Conservation (phyloP, 2,888 invertebrate genomes). For the Lasius platythorax region DNA sequence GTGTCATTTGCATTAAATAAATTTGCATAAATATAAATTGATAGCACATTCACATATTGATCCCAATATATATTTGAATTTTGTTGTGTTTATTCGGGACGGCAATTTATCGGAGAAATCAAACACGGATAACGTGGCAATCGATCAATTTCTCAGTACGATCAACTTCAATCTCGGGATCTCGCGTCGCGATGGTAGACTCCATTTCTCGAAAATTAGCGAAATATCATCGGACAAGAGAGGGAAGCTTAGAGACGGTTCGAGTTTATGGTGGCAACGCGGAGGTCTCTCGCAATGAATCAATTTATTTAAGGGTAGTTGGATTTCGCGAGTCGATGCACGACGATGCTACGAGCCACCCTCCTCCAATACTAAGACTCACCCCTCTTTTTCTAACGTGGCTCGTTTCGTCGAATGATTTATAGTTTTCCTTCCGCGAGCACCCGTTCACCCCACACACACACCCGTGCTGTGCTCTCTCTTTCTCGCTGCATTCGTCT, state of each 20-base stretch:
- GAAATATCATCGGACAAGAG: slow-evolving; percentile 76
- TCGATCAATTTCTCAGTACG: neutral
- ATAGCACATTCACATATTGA: neutral
- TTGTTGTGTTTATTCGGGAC: neutral
- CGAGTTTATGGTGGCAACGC: slow-evolving; percentile 71
- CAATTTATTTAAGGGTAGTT: slow-evolving; percentile 86
- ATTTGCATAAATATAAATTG: neutral
- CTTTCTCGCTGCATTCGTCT: slow-evolving; percentile 55
- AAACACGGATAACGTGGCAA: neutral
- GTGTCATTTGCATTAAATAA: neutral
- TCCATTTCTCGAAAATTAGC: slow-evolving; percentile 80
- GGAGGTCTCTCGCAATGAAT: slow-evolving; percentile 83
- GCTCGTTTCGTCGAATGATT: slow-evolving; percentile 77
- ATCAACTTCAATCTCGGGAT: neutral
- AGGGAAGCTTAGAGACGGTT: slow-evolving; percentile 39
- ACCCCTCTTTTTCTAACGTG: slow-evolving; percentile 68
- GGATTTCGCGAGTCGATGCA: slow-evolving; percentile 86
- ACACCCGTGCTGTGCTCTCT: slow-evolving; percentile 57
- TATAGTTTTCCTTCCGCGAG: slow-evolving; percentile 78
- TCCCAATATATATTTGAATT: neutral
- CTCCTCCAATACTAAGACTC: slow-evolving; percentile 65
- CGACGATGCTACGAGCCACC: slow-evolving; percentile 79
- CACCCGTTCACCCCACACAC: slow-evolving; percentile 65
- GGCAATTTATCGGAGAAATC: neutral
- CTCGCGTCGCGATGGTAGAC: neutral